These are phyloP conservation scores for Melieria crassipennis DNA, from an alignment of 2,888 invertebrate genomes.

Conservation along the genomic window DNA sequence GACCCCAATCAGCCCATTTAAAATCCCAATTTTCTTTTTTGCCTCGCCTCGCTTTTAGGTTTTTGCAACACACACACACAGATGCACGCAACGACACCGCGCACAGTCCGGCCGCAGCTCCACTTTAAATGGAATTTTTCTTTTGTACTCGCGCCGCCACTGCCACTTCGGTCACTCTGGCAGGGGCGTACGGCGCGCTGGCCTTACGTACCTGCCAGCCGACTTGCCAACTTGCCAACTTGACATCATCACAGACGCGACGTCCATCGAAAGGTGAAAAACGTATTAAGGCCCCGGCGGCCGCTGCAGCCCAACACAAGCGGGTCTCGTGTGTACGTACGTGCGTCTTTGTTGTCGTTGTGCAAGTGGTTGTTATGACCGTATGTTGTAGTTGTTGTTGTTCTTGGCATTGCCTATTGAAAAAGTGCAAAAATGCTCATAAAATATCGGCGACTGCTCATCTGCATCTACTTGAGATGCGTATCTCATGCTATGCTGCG, in stretches of 20 bases:
- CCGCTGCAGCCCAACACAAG: background rate
- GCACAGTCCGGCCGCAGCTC: constrained; percentile 27
- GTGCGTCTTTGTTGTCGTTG: too few species aligned
- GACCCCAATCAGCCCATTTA: too few species aligned
- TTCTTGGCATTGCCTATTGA: background rate
- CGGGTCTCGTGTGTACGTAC: too few species aligned
- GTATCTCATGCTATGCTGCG: background rate
- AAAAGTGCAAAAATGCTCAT: constrained; percentile 18
- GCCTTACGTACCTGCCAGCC: constrained; percentile 10
- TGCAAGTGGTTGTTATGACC: too few species aligned
- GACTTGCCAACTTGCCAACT: constrained; percentile 21
- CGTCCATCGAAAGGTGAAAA: background rate
- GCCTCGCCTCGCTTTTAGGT: too few species aligned
- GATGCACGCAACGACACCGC: too few species aligned
- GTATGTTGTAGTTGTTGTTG: too few species aligned
- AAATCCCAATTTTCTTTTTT: too few species aligned
- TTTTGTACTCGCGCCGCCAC: constrained; percentile 33
- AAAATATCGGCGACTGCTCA: background rate
- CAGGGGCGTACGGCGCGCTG: background rate
- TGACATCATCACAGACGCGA: constrained; percentile 18
- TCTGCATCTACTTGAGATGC: constrained; percentile 7
- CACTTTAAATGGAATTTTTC: constrained; percentile 48
- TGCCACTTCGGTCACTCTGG: background rate
- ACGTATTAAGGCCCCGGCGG: background rate
- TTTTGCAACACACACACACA: too few species aligned